Evolutionary conservation across 2,797 vertebrate species (phyloP).

Genomic region (Sebastes reedi): DNA sequence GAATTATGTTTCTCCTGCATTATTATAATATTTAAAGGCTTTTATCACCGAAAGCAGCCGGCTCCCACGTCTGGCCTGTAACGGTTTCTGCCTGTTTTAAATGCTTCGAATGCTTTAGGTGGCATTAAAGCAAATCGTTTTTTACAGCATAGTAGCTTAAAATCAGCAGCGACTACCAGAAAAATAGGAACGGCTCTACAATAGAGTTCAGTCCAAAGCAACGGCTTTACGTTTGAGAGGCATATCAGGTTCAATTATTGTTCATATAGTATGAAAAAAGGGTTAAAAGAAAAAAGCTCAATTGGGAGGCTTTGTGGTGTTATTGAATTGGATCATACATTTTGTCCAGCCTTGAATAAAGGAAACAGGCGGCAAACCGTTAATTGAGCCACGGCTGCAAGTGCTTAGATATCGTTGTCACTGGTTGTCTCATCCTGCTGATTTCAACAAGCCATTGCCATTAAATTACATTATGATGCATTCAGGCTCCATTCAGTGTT

Average conservation of each 20-base stretch:
- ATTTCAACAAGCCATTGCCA: too few relatives aligned
- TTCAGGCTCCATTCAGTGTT: too few relatives aligned
- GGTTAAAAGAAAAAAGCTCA: background rate
- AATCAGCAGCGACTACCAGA: background rate
- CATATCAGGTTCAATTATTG: background rate
- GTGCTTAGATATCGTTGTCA: background rate
- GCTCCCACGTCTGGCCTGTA: background rate
- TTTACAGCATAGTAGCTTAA: background rate
- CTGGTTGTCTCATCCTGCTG: background rate
- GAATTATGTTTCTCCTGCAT: conserved; percentile 22
- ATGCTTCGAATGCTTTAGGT: background rate
- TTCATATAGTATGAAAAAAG: background rate
- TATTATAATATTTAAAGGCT: conserved; percentile 20
- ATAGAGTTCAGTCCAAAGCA: background rate
- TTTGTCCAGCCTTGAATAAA: background rate
- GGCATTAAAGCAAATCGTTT: background rate
- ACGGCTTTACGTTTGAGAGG: background rate
- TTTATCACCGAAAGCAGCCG: conserved; percentile 25
- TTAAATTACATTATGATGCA: background rate
- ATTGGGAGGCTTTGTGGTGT: background rate
- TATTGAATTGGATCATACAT: background rate
- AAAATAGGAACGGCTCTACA: conserved; percentile 1
- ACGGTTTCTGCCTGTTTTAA: conserved; percentile 15
- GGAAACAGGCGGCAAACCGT: background rate
- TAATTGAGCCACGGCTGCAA: background rate